Conservation (phyloP, 2,113 vertebrate genomes). For the Solenodon paradoxus region DNA sequence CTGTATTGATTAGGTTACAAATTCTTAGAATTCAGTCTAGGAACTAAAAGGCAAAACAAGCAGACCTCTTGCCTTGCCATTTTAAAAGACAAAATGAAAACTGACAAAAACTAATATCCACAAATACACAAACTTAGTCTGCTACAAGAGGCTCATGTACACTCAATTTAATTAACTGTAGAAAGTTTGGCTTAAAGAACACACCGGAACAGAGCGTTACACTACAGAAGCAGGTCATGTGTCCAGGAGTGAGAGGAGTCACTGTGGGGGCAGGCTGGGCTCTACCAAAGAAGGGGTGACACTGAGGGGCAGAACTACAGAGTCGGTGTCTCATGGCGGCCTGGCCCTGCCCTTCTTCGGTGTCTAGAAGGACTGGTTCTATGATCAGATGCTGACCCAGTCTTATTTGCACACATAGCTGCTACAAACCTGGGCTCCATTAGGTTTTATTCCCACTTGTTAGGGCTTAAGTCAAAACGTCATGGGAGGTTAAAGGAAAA, state of each 20-base stretch:
- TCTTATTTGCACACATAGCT: too few relatives aligned
- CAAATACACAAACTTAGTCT: background rate
- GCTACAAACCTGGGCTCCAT: background rate
- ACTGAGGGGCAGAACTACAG: background rate
- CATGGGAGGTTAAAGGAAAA: background rate
- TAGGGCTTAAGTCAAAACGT: background rate
- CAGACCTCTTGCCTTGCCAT: background rate
- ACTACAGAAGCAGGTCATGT: fast-evolving
- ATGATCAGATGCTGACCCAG: background rate
- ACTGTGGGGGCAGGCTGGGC: background rate
- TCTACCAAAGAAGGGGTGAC: too few relatives aligned
- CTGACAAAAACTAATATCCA: background rate
- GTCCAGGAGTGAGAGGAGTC: background rate
- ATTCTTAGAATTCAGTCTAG: background rate
- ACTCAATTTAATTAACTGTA: background rate
- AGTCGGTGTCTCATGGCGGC: background rate
- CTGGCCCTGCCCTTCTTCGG: background rate
- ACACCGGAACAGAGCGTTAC: background rate
- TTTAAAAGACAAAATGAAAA: constrained; percentile 23
- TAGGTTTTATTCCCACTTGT: background rate
- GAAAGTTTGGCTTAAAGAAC: background rate
- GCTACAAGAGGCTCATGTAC: background rate
- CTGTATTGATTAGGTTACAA: background rate
- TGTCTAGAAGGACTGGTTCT: background rate
- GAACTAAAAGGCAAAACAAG: background rate